Base-by-base conservation (phyloP, 2,113 vertebrate genomes). In the Zosterops hypoxanthus region DNA sequence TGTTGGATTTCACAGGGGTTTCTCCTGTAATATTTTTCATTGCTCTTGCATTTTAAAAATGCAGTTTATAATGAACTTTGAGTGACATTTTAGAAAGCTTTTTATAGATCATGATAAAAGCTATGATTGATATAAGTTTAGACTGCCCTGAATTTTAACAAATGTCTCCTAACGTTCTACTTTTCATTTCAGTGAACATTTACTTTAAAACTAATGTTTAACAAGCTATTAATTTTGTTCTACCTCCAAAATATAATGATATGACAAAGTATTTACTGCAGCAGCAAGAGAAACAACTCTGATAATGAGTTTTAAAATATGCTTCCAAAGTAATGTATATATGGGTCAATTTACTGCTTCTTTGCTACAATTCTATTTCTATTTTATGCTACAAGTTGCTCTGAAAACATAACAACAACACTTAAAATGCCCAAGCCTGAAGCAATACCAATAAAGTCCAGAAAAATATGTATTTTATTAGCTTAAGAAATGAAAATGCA, bases 381-480 rank as follows among this genome's bases (percentile, higher is more conserved):
- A 81, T 90, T 95, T 95, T 88, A 90, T 91, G 31, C 36, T 84
- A 57, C 59, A 80, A 66, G 84, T 95, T 77, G 46, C 68, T 95
- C 81, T 86, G 87, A 92, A 96, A 93, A 88, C 68, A 64, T 90
- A 94, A 76, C 68, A 85, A 82, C 49, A 66, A 36, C 82, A 68
- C 82, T 94, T 90, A 88, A 95, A 93, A 91, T 91, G 90, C 59
- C 70, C 78, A 88, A 77, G 91, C 93, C 96, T 73, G 63, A 87
- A 95, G 94, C 89, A 76, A 88, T 87, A 86, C 17, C 79, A 93
- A 90, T 95, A 77, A 96, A 82, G 75, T 80, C 90, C 87, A 73
- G 91, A 82, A 96, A 96, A 96, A 90, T 70, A 83, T 34, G 39
- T 95, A 81, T 96, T 96, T 90, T 97, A 95, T 96, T 90, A 90